Base-by-base conservation (phyloP, 2,888 invertebrate species). In the Thereva unica region DNA sequence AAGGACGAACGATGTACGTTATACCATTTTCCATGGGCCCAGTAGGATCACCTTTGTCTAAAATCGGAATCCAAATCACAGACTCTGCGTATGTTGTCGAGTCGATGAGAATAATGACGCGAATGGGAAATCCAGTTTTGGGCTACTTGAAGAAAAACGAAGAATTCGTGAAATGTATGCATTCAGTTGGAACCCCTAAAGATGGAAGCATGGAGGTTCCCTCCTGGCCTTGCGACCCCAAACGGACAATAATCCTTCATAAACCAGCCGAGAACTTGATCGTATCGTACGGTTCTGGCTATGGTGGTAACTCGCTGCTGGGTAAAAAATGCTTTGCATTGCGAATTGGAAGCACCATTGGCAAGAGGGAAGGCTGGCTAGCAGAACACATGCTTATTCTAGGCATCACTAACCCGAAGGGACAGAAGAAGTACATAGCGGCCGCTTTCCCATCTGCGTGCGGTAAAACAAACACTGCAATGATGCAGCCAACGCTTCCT, bases 21-120 rank as follows among this genome's bases (percentile, higher is more conserved):
- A 92, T 99, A 69, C 97, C 98, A 7, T 99, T 95, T 83, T 95
- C 95, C 69, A 99, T 99, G 99, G 99, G 99, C 3, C 98, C 99
- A 0, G 86, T 98, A 4, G 93, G 95, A 0, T 96, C 97, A 0
- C 93, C 95, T 0, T 83, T 98, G 4, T 92, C 97, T 10, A 98
- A 98, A 84, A 92, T 97, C 74, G 98, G 97, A n/a, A 89, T 99
- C 42, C 92, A 99, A 83, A 83, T 97, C 70, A 98, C 98, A 0
- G 98, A 99, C 78, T 97, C 97, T 0, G 90, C 97, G 0, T 99
- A 99, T 79, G 98, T 98, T 2, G 98, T 93, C 5, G 92, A 93
- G 72, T 96, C 96, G 10, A 99, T 99, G 98, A 85, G 92, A 64
- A 90, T 97, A 70, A 99, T 99, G 98, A 97, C 98, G 0, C 86